Base-by-base conservation (phyloP, 1,140 invertebrate genomes). In the Proctacanthus coquilletti region DNA sequence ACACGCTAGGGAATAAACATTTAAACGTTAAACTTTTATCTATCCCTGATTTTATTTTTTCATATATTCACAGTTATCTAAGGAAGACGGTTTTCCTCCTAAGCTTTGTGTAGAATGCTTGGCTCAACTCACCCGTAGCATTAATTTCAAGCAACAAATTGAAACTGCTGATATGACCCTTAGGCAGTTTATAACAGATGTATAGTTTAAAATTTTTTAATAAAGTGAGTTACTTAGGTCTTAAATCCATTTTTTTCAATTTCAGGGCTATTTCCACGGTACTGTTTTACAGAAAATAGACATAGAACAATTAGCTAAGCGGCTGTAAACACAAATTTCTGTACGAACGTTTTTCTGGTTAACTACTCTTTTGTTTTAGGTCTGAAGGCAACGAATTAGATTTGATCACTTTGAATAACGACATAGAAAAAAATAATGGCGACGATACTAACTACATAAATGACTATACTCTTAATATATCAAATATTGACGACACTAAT, bases 61-160 rank as follows among this genome's bases (percentile, higher is more conserved):
- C n/a, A n/a, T n/a, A 27, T 27, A 8, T 27, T 27, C 13, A 27
- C 23, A 35, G 34, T 9, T 35, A 18, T 35, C 14, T 5, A 4
- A 11, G 5, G 34, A 35, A 13, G 34, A 35, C 17, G 13, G 5
- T 15, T 17, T 35, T 6, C 34, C 34, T 8, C n/a, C 15, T 5
- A 6, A 20, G 20, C 17, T 35, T 5, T 35, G 34, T 18, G 20
- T 14, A 8, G 10, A 6, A 35, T 35, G 34, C 17, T 9, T 10
- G 9, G 8, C 17, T 6, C 15, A 35, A 18, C 10, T 35, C 11
- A 13, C 15, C n/a, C 15, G 19, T 9, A 5, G 10, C 10, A 15
- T 35, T 6, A 9, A 15, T 10, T 15, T 35, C 14, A 35, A 35
- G 20, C 34, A 35, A 19, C 34, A 35, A 35, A 35, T 35, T 19